Evolutionary conservation across 1,140 invertebrate species (phyloP), one percentile per base, ranked within the genome.

Genomic region (Probaryconus sp.): DNA sequence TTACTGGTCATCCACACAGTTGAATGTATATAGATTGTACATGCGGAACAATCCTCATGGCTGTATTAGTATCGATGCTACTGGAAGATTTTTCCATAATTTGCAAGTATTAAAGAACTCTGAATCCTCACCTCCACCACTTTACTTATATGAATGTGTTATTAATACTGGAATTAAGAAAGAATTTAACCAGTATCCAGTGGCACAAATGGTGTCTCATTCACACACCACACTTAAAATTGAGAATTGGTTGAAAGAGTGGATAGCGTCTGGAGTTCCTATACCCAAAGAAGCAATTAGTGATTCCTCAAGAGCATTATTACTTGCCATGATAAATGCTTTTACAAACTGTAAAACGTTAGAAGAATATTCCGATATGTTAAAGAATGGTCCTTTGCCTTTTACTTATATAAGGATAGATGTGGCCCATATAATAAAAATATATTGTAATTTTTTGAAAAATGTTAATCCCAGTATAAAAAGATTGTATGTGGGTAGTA

Each of bases 201-300:
- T 43, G 7, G 7, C 6, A n/a, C 40, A 43, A 21, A 43, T 43
- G 40, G 40, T 43, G 3, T 43, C 40, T 11, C 5, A 43, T 10
- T 43, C 40, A 2, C 40, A 43, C 20, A 31, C 28, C 4, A 31
- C 28, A 2, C 5, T n/a, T n/a, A 31, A 31, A 31, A 31, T 31
- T 2, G 28, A 31, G 28, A 7, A 7, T 31, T 31, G 28, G 13
- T 26, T 53, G 17, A 35, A 24, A 1, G 20, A 53, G 10, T 53
- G 33, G 33, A 10, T 20, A 3, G 17, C 6, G 21, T 20, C 2
- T 10, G 47, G 47, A 5, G 47, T 11, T 2, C 47, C 30, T 13
- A 2, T 28, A 24, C 31, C 48, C 5, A 5, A 17, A 6, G 48
- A 37, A 37, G 48, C 31, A 0, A 11, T 51, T 0, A 21, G 48